phyloP scores from a whole-genome alignment of 2,113 vertebrate species.

The Excalfactoria chinensis region DNA sequence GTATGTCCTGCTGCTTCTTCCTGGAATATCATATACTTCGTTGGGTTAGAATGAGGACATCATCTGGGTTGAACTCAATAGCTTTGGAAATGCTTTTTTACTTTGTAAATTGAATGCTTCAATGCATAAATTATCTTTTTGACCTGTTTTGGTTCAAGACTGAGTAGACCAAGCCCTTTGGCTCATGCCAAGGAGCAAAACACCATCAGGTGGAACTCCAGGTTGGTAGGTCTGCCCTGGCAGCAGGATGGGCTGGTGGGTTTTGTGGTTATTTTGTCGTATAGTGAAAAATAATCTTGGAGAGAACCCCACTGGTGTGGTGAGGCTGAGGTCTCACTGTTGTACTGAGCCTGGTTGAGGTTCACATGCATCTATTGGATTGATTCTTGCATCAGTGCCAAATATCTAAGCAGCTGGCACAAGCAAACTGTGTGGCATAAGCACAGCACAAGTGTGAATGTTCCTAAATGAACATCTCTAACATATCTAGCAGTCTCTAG shows the following conservation, averaged over 20 bases:
- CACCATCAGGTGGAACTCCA: background rate
- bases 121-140: background rate
- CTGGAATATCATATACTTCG: background rate
- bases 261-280: background rate
- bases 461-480: background rate
- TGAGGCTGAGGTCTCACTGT: background rate
- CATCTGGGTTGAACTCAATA: background rate
- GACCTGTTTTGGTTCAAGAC: background rate
- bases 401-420: fast-evolving
- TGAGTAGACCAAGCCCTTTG: background rate
- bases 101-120: background rate
- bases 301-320: background rate
- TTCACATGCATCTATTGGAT: background rate
- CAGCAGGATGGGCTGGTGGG: background rate
- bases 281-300: background rate
- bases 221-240: background rate
- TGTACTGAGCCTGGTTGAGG: background rate
- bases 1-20: background rate
- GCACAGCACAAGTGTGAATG: background rate
- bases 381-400: background rate
- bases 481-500: background rate
- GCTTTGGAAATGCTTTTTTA: background rate
- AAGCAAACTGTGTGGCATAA: background rate
- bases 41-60: background rate
- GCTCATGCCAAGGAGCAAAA: background rate